phyloP scores from a whole-genome alignment of 2,888 invertebrate genomes.

The Cantharis lateralis region DNA sequence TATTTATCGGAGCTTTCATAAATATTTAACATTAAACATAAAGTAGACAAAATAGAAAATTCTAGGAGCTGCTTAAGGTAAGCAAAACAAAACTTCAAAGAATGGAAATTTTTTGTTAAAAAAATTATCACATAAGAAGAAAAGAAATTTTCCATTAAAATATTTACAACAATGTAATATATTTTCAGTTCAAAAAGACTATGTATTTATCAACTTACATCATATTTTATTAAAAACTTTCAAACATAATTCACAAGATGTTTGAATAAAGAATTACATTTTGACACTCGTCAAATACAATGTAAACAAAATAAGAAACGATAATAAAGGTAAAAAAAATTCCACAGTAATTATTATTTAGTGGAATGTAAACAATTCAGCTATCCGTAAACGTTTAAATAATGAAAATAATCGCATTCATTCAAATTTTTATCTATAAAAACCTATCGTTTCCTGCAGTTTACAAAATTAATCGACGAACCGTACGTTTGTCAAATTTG shows the following conservation, averaged over 20 bases:
- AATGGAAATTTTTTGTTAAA: neutral
- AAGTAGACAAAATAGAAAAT: neutral
- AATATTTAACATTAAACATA: neutral
- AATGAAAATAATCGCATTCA: neutral
- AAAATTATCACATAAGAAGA: neutral
- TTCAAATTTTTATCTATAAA: neutral
- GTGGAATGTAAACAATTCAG: neutral
- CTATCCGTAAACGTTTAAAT: neutral
- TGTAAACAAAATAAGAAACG: neutral
- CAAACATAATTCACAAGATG: neutral
- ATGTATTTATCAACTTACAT: neutral
- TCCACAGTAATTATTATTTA: neutral
- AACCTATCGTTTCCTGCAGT: neutral
- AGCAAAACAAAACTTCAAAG: neutral
- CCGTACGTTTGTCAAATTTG: neutral
- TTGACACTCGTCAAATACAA: neutral
- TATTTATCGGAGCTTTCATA: neutral
- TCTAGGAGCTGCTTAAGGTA: neutral
- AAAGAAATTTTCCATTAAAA: neutral
- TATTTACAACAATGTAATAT: neutral
- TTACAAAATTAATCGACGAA: neutral
- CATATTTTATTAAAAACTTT: neutral
- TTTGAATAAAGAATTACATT: neutral
- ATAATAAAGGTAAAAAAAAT: neutral
- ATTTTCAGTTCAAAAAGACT: neutral